Base-by-base conservation (phyloP, 2,797 vertebrate genomes). In the Lutjanus argentimaculatus region DNA sequence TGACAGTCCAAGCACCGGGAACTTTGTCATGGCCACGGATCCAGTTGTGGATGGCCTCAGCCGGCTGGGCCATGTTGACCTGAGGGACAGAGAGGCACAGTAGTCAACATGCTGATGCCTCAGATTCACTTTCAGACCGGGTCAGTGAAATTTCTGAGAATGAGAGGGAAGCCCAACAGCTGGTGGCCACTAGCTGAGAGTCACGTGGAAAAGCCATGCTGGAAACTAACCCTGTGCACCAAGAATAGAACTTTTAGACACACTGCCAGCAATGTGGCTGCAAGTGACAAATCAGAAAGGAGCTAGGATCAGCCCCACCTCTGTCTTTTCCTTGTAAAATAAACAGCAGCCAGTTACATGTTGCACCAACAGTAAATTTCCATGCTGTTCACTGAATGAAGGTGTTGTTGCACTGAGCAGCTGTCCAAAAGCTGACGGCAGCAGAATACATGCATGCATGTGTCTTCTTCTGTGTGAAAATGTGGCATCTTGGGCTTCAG, bases 1-100 rank as follows among this genome's bases (percentile, higher is more conserved):
- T 96, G 85, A 95, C 87, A 1, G 97, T 83, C 97, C 97, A 99
- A 11, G 98, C 98, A 66, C 98, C 98, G 7, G 98, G 98, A 45
- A 99, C 97, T 96, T 99, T 99, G 92, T 99, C 98, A 67, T 99
- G 98, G 56, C 98, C 98, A 17, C 98, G 95, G 87, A 99, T 98
- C 98, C 98, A 99, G 79, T 99, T 98, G 91, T 99, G 98, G 82
- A 99, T 96, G 89, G 85, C 94, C 84, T 93, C 85, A 2, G 98
- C 97, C 46, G 97, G 90, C 86, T 97, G 97, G 78, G 97, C 93
- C 95, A 97, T 96, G 81, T 93, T 93, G 78, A 99, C 95, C 98
- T 99, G 85, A 12, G 67, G 48, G 73, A 64, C 22, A 69, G 52
- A 67, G 10, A 67, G 13, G 69, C 66, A 61, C n/a, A 1, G 0